phyloP scores from a whole-genome alignment of 2,113 vertebrate genomes.

The Columba janthina region DNA sequence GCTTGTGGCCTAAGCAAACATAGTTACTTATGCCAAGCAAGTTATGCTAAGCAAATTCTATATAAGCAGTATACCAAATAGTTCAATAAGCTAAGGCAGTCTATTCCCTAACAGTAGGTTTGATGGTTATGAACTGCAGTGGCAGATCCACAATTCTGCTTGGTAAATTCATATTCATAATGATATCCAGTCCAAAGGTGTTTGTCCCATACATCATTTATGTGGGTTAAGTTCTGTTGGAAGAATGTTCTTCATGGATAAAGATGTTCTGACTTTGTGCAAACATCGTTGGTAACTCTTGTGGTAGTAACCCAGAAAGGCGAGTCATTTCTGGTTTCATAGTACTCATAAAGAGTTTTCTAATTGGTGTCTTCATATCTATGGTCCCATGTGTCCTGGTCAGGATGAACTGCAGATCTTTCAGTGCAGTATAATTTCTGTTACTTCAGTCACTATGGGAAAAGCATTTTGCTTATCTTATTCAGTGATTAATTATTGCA shows the following conservation, averaged over 20 bases:
- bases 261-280: not conserved
- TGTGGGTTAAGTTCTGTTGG: not conserved
- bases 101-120: not conserved
- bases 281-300: not conserved
- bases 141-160: not conserved
- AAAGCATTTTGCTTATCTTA: not conserved
- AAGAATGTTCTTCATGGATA: not conserved
- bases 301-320: not conserved
- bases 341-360: not conserved
- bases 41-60: no score
- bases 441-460: not conserved
- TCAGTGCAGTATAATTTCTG: not conserved
- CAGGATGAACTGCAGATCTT: not conserved
- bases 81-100: no score
- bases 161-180: not conserved
- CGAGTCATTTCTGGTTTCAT: not conserved
- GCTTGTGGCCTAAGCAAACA: no score
- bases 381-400: not conserved
- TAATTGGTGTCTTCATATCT: not conserved
- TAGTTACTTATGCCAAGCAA: no score
- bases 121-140: not conserved
- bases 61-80: no score
- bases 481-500: conserved; percentile 20
- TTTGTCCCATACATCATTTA: not conserved
- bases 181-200: not conserved